Base-by-base conservation (phyloP, 2,888 invertebrate species). In the Agrotis clavis region DNA sequence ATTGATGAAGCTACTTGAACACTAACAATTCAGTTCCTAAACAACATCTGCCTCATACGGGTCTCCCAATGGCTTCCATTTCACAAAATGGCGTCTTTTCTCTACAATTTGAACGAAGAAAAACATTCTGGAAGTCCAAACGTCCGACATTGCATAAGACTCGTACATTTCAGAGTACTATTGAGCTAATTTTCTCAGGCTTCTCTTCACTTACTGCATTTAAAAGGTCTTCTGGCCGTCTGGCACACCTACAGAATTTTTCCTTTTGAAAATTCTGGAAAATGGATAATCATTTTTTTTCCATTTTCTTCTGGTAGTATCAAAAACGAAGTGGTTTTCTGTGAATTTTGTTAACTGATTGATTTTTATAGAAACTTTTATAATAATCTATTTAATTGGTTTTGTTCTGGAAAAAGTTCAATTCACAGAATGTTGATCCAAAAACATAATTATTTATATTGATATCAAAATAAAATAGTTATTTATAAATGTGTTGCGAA, bases 111-210 rank as follows among this genome's bases (percentile, higher is more conserved):
- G 60, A 72, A 35, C 73, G 59, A 54, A 70, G 68, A 83, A 74
- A 72, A 69, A 68, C 72, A 63, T 67, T 76, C 66, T 72, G 16
- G 18, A 35, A 68, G 68, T 77, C 70, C 68, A 68, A 72, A 65
- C 66, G 82, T 74, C 77, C 78, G 67, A 61, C 69, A 50, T 59
- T 67, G 78, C 76, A 76, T 78, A 67, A 74, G 56, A 68, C 61
- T 61, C 61, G 56, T 69, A 53, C 69, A 79, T 80, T 84, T 82
- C 50, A 30, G 62, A 73, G 74, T 60, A 77, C 69, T 85, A 79
- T 77, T 85, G 81, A 79, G 75, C 79, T 81, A 79, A 85, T 85
- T 84, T 83, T 75, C 83, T 74, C 81, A 69, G 71, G 77, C 83
- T 85, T 83, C 77, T 54, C 66, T 77, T 81, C 63, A 67, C 73